Conservation (phyloP, 2,888 invertebrate genomes). For the Coelinius sp. region DNA sequence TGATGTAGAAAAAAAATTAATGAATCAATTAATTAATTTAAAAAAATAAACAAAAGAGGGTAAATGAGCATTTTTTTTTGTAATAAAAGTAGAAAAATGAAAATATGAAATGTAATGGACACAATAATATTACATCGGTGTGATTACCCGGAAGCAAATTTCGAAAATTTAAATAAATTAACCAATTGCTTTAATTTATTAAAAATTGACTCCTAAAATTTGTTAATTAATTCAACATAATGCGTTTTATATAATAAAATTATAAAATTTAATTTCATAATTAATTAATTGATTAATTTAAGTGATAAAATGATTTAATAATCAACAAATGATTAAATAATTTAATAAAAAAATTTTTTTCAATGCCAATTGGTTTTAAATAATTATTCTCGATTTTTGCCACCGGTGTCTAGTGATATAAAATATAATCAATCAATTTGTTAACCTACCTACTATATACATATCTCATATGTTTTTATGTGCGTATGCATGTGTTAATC, state of each 20-base stretch:
- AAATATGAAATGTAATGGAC: constrained; percentile 12
- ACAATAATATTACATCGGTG: constrained; percentile 42
- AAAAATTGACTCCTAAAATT: background rate
- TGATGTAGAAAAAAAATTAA: no score
- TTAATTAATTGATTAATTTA: constrained; percentile 1
- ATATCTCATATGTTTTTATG: constrained; percentile 68
- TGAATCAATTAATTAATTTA: no score
- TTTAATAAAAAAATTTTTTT: constrained; percentile 41
- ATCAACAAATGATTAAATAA: constrained; percentile 38
- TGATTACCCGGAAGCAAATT: constrained; percentile 56
- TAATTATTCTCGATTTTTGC: constrained; percentile 56
- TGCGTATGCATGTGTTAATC: constrained; percentile 64
- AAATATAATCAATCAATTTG: constrained; percentile 70
- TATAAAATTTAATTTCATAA: background rate
- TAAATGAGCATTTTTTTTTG: background rate
- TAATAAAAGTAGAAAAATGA: constrained; percentile 34
- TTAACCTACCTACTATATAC: constrained; percentile 70
- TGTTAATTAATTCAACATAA: no score
- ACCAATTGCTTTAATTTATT: constrained; percentile 5
- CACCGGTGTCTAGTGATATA: constrained; percentile 60
- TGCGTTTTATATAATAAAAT: no score
- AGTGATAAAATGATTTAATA: constrained; percentile 19
- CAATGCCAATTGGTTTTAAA: constrained; percentile 34
- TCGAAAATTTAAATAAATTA: constrained; percentile 50
- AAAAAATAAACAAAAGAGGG: background rate